phyloP scores from a whole-genome alignment of 1,140 invertebrate species.

The Campoletis sonorensis region DNA sequence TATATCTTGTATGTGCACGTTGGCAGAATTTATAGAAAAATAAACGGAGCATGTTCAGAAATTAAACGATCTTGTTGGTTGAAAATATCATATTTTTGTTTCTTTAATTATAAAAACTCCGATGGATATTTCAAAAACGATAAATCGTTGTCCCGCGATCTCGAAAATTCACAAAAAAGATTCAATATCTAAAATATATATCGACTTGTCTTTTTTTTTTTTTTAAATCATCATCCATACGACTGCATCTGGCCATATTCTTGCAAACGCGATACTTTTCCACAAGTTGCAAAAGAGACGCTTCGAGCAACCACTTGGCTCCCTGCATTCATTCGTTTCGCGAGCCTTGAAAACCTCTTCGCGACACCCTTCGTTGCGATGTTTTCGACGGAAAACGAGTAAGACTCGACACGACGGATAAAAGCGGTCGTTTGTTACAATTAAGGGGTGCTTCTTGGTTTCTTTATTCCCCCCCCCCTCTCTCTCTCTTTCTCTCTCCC shows the following conservation, averaged over 20 bases:
- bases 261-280: neutral
- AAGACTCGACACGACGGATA: conserved; percentile 52
- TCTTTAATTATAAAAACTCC: no score
- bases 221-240: no score
- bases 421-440: conserved; percentile 67
- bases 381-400: conserved; percentile 23
- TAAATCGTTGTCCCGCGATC: no score
- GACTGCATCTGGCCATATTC: neutral
- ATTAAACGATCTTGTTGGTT: neutral
- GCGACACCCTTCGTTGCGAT: neutral
- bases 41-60: neutral
- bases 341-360: conserved; percentile 20
- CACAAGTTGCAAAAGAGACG: neutral
- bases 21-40: neutral
- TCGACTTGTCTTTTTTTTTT: no score
- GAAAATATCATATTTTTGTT: no score
- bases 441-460: conserved; percentile 59
- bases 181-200: no score
- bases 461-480: no score
- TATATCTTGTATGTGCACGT: conserved; percentile 31
- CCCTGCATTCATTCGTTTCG: conserved; percentile 18
- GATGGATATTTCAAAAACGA: neutral
- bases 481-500: conserved; percentile 22
- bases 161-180: no score
- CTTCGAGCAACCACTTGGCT: conserved; percentile 31